Evolutionary conservation across 2,797 vertebrate genomes (phyloP), one percentile per base, ranked within the genome.

Genomic region (Kryptolebias ocellatus): DNA sequence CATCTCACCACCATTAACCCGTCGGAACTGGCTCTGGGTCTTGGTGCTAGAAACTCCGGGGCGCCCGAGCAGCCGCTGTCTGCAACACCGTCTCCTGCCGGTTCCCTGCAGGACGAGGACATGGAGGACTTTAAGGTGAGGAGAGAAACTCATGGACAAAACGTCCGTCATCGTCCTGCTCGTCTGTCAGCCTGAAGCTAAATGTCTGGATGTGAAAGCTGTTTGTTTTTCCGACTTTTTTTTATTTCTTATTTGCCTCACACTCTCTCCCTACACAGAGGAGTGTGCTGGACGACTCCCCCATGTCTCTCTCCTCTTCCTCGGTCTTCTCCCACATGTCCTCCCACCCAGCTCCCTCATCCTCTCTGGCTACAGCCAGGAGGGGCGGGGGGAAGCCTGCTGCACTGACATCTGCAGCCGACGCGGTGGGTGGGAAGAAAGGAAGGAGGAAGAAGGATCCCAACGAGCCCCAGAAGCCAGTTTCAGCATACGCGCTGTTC

Each of bases 401-500:
- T 5, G n/a, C 80, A 0, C 46, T 84, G 31, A 82, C 85, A 17
- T 58, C 79, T 0, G 60, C 67, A 1, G 65, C 65, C 2, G 80
- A 18, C 1, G 55, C 5, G 0, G 34, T 5, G 15, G 80, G 37
- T 0, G 44, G 86, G 52, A 97, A 95, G 79, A 94, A 86, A 66
- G 85, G 64, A 16, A 92, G 91, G 72, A 96, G 94, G 84, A 97
- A 95, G 91, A 98, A 97, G 76, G 96, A 98, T 84, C 96, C 96
- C 4, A 97, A 98, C 29, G 96, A 98, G 77, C 96, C 96, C 0
- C 96, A 96, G 80, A 98, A 97, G 79, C 96, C 96, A 0, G 95
- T 98, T 53, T 98, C 96, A 0, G 96, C 96, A 0, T 98, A 98
- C 15, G 96, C 96, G 0, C 88, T 98, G 58, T 98, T 98, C 88